Base-by-base conservation (phyloP, 2,797 vertebrate species). In the Lophotriccus pileatus region DNA sequence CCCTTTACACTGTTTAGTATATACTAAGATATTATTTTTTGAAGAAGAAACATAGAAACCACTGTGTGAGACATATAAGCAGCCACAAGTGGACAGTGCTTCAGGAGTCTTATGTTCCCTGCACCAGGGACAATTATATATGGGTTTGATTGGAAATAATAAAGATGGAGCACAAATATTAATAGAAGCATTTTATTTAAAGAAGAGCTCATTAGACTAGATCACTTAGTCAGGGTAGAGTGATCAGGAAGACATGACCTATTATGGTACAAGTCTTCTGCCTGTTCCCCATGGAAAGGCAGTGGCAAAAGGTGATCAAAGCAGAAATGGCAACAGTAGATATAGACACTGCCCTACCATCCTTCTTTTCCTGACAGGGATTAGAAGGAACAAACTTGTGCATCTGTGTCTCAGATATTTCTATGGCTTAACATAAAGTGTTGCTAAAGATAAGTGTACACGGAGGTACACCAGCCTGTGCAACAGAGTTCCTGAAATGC, bases 181-280 rank as follows among this genome's bases (percentile, higher is more conserved):
- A 60, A 74, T 80, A 58, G 47, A 84, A 74, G 2, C 7, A 43
- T 47, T 58, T 39, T 36, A 24, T 70, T 80, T 67, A 81, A 49
- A 69, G 58, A 82, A 62, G 32, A 66, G 6, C 22, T 73, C 1
- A 2, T 90, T 87, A 25, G 30, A 28, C 47, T 50, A 13, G n/a
- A 7, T 41, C 14, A 2, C 12, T 79, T 7, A 10, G 9, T 91
- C 34, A 58, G 28, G 34, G 39, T 20, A 37, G 34, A 66, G 41
- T 6, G 28, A 14, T 7, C 0, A 0, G 39, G 47, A 76, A 30
- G 36, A 34, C 1, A 3, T 0, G 8, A 14, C 18, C 17, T 70
- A 7, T 52, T 87, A 24, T 55, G 44, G n/a, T 78, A 32, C 14
- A 21, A 14, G 3, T 69, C 37, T 78, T 49, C 36, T 74, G 24